Percentiles rank a stretch among this genome's conserved stretches.
Conservation (phyloP, 2,888 invertebrate species). For the Lycaena phlaeas region DNA sequence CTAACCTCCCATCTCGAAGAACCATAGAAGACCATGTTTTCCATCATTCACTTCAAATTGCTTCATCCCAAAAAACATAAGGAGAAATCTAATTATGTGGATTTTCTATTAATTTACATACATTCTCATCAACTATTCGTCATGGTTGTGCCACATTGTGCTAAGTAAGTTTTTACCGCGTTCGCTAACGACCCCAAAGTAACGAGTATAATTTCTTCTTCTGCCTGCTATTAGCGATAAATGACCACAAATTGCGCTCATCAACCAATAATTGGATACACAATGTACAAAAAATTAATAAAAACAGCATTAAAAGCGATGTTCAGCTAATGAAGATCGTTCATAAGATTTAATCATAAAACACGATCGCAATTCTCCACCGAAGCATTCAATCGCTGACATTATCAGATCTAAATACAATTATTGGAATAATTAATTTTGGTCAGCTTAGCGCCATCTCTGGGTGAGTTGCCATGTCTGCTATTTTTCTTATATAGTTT, state of each 20-base stretch:
- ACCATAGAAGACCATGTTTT: too few relatives aligned
- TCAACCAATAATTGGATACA: constrained; percentile 16
- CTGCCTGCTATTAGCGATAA: constrained; percentile 13
- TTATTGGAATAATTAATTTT: background rate
- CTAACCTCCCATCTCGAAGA: too few relatives aligned
- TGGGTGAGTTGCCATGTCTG: background rate
- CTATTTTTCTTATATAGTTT: too few relatives aligned
- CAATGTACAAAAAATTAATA: constrained; percentile 15
- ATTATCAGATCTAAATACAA: constrained; percentile 7
- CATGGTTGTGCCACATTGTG: background rate
- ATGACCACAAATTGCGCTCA: constrained; percentile 18
- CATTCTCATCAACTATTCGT: constrained; percentile 5
- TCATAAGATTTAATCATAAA: constrained; percentile 40
- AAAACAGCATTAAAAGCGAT: constrained; percentile 23
- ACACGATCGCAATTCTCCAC: constrained; percentile 18
- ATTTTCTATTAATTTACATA: constrained; percentile 1
- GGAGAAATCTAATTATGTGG: background rate
- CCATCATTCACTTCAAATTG: too few relatives aligned
- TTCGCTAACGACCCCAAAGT: constrained; percentile 14
- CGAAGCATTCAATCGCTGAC: constrained; percentile 24
- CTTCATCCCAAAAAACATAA: too few relatives aligned
- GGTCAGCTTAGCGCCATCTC: background rate
- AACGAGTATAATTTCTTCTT: constrained; percentile 12
- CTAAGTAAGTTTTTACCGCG: constrained; percentile 10
- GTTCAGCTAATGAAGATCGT: constrained; percentile 38